Base-by-base conservation (phyloP, 2,888 invertebrate genomes). In the Aspidiotus rigidus region DNA sequence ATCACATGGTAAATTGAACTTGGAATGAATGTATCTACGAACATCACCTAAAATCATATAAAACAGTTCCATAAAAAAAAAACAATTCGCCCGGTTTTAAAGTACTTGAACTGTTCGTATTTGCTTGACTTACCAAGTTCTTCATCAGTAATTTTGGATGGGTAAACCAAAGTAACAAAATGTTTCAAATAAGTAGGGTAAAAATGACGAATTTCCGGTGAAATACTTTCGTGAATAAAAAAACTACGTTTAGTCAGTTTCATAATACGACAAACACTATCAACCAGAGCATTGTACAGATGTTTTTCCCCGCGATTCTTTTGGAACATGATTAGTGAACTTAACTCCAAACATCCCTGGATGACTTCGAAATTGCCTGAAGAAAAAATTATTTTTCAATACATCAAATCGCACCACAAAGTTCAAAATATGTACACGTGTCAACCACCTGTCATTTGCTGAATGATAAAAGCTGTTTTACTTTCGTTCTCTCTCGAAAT, bases 21-120 rank as follows among this genome's bases (percentile, higher is more conserved):
- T 82, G 72, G 84, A 80, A 76, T 95, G 94, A 8, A 93, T 79
- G 67, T 80, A 78, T 75, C 83, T 83, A 61, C 93, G 70, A 54
- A 69, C 64, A 69, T 70, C 70, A 61, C 57, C 73, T 73, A 42
- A 9, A 17, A 69, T 66, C n/a, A 28, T 49, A 10, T 55, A 41
- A 16, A 63, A 44, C 17, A 28, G 5, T 28, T 63, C 28, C n/a
- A 54, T 15, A 0, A 5, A 13, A 39, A 5, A 13, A 39, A 39
- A 39, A 28, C 3, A 28, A 28, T 28, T 28, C 28, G 28, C 1
- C 28, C 5, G 28, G 28, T 28, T 59, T 15, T 16, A 8, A 60
- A 56, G 7, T 8, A 0, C 9, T 28, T 53, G 3, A 53, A 49
- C 15, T 57, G 2, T 57, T 17, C 15, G 17, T 16, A n/a, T n/a